Conservation (phyloP, 2,888 invertebrate genomes). For the Dendrolimus houi region DNA sequence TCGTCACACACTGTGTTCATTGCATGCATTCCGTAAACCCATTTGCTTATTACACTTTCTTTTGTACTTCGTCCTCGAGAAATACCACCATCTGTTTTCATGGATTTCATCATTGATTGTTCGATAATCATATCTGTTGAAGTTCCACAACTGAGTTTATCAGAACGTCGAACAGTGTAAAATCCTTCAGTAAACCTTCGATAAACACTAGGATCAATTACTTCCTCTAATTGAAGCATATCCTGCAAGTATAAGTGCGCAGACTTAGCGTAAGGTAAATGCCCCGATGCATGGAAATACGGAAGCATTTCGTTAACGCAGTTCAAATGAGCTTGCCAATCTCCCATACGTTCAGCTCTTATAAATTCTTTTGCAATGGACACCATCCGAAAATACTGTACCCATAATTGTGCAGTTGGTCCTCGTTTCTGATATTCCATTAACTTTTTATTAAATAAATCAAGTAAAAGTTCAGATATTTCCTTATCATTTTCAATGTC, state of each 20-base stretch:
- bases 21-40: conserved; percentile 10
- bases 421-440: conserved; percentile 5
- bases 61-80: conserved; percentile 39
- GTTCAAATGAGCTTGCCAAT: conserved; percentile 39
- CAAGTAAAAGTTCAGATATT: conserved; percentile 5
- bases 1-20: conserved; percentile 7
- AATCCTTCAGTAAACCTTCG: conserved; percentile 26
- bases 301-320: conserved; percentile 35
- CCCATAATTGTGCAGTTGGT: no score
- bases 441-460: conserved; percentile 5
- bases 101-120: conserved; percentile 29
- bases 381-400: conserved; percentile 33
- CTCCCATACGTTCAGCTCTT: conserved; percentile 39
- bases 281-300: conserved; percentile 24
- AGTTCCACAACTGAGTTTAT: conserved; percentile 40
- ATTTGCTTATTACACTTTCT: conserved; percentile 37
- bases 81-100: conserved; percentile 42
- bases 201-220: conserved; percentile 24
- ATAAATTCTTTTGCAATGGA: conserved; percentile 35
- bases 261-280: conserved; percentile 19
- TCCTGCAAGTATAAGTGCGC: conserved; percentile 30
- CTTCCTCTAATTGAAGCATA: conserved; percentile 22
- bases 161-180: conserved; percentile 12
- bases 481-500: conserved; percentile 10
- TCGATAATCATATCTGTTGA: conserved; percentile 39